Evolutionary conservation across 2,797 vertebrate species (phyloP), one percentile per base, ranked within the genome.

Genomic region (Megaceryle alcyon): DNA sequence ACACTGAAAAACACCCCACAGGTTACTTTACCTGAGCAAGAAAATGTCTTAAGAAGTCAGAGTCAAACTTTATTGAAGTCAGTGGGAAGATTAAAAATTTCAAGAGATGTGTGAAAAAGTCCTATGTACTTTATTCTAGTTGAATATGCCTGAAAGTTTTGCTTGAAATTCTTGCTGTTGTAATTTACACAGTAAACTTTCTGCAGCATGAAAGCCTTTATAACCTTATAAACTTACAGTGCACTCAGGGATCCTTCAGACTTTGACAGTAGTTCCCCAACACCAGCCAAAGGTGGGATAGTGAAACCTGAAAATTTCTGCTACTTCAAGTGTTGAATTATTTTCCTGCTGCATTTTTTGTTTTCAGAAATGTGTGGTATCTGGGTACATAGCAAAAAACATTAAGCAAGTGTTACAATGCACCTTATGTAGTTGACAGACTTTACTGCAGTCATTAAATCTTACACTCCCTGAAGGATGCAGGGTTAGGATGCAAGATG

Each of bases 1-100:
- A 31, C 1, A 9, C 10, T 59, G 33, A 26, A 69, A 75, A 51
- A 23, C 6, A 1, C 0, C 7, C 13, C 0, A 8, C 5, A 14
- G 3, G 2, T 54, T 46, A 63, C 13, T 84, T 81, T 23, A 59
- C 6, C 10, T 13, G 8, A 8, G 43, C 56, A 81, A 94, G 23
- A 81, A 86, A 90, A 37, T 57, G 2, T 25, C 49, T 70, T 70
- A 41, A 31, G 54, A 44, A 76, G 3, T 63, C 43, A 73, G 28
- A 75, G 60, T 3, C 3, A 73, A 87, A 48, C 8, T 53, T 63
- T 17, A 26, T 2, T 65, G 37, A 91, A 90, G 59, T 51, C 14
- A 20, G 11, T 70, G 9, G 7, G 9, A 76, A 66, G 35, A 48
- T 1, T 59, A 19, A 65, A 61, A 63, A 70, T 63, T 70, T 79